phyloP scores from a whole-genome alignment of 2,113 vertebrate genomes.

The Oenanthe melanoleuca region DNA sequence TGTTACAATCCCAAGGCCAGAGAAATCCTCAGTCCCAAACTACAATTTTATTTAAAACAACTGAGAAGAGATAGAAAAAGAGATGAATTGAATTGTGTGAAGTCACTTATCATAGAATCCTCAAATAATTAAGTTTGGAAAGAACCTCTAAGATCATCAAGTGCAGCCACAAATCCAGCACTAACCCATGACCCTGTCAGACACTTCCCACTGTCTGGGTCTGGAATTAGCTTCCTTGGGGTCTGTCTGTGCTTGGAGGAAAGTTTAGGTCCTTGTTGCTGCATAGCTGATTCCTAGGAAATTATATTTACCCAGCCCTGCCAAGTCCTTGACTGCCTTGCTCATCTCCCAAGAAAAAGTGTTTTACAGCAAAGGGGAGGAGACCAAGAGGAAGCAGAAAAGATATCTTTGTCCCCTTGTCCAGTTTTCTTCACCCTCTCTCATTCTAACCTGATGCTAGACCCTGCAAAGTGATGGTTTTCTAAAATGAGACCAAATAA shows the following conservation, averaged over 20 bases:
- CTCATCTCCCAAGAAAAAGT: not conserved
- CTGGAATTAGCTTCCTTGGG: rapidly evolving
- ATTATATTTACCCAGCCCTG: not conserved
- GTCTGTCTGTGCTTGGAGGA: not conserved
- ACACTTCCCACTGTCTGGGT: not conserved
- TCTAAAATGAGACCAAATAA: constrained; percentile 31
- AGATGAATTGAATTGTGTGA: not conserved
- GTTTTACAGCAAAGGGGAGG: not conserved
- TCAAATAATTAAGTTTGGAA: not conserved
- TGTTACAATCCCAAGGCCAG: not conserved
- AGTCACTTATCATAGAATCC: not conserved
- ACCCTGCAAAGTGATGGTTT: not conserved
- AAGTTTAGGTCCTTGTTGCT: not conserved
- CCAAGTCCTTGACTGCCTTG: not conserved
- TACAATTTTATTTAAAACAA: not conserved
- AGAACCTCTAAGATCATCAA: not conserved
- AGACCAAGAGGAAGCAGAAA: not conserved
- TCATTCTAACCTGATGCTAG: not conserved
- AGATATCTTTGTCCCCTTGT: not conserved
- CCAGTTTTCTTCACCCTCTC: not conserved
- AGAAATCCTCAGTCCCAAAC: not conserved
- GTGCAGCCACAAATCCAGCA: not conserved
- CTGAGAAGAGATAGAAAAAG: not conserved
- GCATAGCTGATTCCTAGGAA: not conserved
- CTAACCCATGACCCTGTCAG: not conserved